Conservation (phyloP, 1,140 invertebrate species). For the Orius insidiosus region DNA sequence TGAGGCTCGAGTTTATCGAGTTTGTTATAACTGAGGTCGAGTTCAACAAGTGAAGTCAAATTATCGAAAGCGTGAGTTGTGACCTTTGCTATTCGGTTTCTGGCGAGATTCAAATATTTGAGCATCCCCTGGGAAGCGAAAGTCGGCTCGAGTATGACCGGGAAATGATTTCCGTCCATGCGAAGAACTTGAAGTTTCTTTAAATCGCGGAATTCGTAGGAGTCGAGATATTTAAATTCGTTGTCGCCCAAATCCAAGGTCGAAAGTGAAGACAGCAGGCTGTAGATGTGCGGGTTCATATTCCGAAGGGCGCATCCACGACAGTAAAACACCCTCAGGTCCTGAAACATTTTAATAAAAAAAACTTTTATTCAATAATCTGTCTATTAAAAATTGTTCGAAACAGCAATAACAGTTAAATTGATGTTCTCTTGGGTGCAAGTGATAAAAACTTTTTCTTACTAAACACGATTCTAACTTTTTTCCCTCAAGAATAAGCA, state of each 20-base stretch:
- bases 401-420: too few relatives aligned
- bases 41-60: conserved; percentile 38
- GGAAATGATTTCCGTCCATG: conserved; percentile 58
- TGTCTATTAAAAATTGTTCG: too few relatives aligned
- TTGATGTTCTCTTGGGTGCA: too few relatives aligned
- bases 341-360: conserved; percentile 28
- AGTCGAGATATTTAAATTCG: conserved; percentile 52
- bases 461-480: neutral
- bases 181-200: conserved; percentile 44
- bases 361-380: conserved; percentile 1
- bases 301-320: conserved; percentile 45
- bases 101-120: conserved; percentile 36
- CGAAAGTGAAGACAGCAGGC: conserved; percentile 44
- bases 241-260: conserved; percentile 60
- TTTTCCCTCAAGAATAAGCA: conserved; percentile 11
- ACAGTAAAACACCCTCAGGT: conserved; percentile 47
- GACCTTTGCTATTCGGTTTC: conserved; percentile 53
- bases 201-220: conserved; percentile 53
- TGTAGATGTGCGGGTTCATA: conserved; percentile 59
- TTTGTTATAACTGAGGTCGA: conserved; percentile 58
- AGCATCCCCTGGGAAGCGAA: conserved; percentile 36
- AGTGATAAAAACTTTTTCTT: too few relatives aligned
- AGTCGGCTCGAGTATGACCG: conserved; percentile 51
- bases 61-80: conserved; percentile 49
- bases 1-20: conserved; percentile 41